phyloP scores from a whole-genome alignment of 2,113 vertebrate species.

The Microcebus murinus region DNA sequence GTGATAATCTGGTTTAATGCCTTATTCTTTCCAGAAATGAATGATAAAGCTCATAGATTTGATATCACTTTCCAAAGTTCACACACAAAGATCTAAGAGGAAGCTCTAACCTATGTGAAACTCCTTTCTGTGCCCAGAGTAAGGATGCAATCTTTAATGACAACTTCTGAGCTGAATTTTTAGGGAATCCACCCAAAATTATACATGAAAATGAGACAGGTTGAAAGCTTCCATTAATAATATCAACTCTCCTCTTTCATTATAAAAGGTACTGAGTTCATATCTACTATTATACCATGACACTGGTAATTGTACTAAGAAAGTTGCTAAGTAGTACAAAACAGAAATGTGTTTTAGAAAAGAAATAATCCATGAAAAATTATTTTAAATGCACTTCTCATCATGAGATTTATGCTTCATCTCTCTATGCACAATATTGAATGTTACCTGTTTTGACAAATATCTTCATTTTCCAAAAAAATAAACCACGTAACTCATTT shows the following conservation, averaged over 20 bases:
- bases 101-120: background rate
- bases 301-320: background rate
- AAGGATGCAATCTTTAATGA: background rate
- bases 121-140: background rate
- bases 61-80: background rate
- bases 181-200: background rate
- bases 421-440: background rate
- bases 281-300: background rate
- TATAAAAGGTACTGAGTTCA: background rate
- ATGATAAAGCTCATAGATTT: background rate
- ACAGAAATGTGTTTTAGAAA: background rate
- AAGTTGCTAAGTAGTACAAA: background rate
- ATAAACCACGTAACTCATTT: background rate
- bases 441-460: background rate
- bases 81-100: background rate
- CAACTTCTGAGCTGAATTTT: background rate
- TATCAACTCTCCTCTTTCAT: background rate
- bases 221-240: background rate
- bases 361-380: background rate
- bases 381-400: background rate
- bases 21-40: conserved; percentile 17
- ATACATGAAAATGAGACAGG: background rate
- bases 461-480: background rate
- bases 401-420: background rate
- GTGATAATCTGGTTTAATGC: background rate